These are phyloP conservation scores for Himalopsyche tibetana DNA, from an alignment of 2,888 invertebrate genomes.

Conservation along the genomic window DNA sequence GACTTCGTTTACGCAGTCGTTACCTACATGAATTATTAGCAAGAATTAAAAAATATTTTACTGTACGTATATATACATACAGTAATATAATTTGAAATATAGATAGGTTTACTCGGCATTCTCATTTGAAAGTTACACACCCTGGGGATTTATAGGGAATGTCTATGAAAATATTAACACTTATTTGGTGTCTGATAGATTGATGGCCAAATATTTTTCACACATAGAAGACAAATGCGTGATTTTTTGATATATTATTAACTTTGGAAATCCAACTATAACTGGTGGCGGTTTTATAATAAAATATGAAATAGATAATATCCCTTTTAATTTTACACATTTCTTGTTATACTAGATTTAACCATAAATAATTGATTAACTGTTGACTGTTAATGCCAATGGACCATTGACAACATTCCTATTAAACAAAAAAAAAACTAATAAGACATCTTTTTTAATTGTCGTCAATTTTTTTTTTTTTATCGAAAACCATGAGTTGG, in stretches of 20 bases:
- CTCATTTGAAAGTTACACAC: too few relatives aligned
- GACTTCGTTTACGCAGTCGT: too few relatives aligned
- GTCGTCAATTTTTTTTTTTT: background rate
- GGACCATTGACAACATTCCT: slow-evolving; percentile 43
- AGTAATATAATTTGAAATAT: too few relatives aligned
- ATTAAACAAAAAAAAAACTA: background rate
- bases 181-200: too few relatives aligned
- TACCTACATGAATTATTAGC: too few relatives aligned
- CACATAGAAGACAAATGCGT: too few relatives aligned
- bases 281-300: slow-evolving; percentile 55
- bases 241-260: slow-evolving; percentile 67
- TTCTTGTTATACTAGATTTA: slow-evolving; percentile 38
- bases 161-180: too few relatives aligned
- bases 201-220: too few relatives aligned
- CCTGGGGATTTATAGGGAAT: too few relatives aligned
- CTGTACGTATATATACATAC: too few relatives aligned
- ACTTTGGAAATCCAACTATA: slow-evolving; percentile 59
- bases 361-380: background rate
- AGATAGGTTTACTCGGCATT: too few relatives aligned
- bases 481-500: slow-evolving; percentile 12
- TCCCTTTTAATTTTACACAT: slow-evolving; percentile 47
- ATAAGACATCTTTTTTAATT: slow-evolving; percentile 19
- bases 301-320: slow-evolving; percentile 9
- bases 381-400: slow-evolving; percentile 38
- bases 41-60: too few relatives aligned